Percentiles rank a stretch among this genome's conserved stretches.
Evolutionary conservation across 2,113 vertebrate species (phyloP).

Genomic region (Ictalurus punctatus): DNA sequence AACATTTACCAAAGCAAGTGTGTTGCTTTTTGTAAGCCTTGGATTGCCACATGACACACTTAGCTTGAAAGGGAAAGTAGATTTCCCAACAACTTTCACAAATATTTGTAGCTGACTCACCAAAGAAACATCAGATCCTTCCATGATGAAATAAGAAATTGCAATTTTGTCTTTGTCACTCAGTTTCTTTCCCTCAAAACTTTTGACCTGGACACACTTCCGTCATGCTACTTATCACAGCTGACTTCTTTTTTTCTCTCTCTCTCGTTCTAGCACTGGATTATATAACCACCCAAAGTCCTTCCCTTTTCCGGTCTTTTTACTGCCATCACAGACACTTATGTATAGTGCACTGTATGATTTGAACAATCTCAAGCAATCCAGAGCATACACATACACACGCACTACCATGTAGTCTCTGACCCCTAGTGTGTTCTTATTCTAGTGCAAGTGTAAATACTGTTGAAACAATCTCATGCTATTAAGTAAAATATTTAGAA

Average conservation of each 20-base stretch:
- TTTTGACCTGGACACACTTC: neutral
- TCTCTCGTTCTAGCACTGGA: neutral
- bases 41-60: neutral
- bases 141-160: constrained; percentile 21
- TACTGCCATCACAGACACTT: neutral
- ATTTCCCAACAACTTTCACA: neutral
- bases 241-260: neutral
- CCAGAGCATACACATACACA: neutral
- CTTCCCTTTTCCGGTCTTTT: neutral
- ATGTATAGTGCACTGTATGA: neutral
- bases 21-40: neutral
- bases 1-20: neutral
- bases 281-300: neutral
- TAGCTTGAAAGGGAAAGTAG: neutral
- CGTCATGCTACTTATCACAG: neutral
- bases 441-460: neutral
- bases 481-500: neutral
- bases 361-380: neutral
- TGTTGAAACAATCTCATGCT: neutral
- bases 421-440: neutral
- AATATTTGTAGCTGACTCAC: constrained; percentile 8
- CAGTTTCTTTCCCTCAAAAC: neutral
- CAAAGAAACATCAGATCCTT: constrained; percentile 1
- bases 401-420: neutral
- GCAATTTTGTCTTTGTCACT: neutral